Evolutionary conservation across 2,797 vertebrate species (phyloP).

Genomic region (Mus caroli): DNA sequence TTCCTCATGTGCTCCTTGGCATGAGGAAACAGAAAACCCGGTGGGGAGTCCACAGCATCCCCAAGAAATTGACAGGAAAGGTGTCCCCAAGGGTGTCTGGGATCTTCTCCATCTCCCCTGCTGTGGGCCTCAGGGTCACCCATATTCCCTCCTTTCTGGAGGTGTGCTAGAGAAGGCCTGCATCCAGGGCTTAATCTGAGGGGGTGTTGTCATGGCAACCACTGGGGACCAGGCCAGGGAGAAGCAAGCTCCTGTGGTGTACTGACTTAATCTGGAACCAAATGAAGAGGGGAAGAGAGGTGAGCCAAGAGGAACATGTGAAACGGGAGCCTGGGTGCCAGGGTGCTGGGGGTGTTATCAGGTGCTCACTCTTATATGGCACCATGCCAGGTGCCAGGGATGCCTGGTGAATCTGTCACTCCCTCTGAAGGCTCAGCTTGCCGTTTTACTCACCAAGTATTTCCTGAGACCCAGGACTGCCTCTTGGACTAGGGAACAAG

Average conservation of each 20-base stretch:
- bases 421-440: background rate
- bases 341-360: background rate
- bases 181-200: slow-evolving; percentile 28
- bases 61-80: background rate
- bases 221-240: slow-evolving; percentile 61
- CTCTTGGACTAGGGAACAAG: background rate
- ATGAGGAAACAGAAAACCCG: background rate
- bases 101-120: background rate
- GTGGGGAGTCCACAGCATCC: background rate
- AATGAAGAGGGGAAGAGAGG: background rate
- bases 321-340: background rate
- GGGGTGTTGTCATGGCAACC: slow-evolving; percentile 74
- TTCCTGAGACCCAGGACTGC: background rate
- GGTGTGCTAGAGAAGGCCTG: slow-evolving; percentile 29
- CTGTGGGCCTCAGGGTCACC: background rate
- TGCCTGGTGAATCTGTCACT: background rate
- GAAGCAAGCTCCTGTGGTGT: slow-evolving; percentile 48
- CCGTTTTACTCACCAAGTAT: background rate
- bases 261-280: slow-evolving; percentile 30
- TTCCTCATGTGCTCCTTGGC: background rate
- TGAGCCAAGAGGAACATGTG: background rate
- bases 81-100: background rate
- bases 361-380: background rate
- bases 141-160: background rate
- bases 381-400: background rate